phyloP scores from a whole-genome alignment of 2,888 invertebrate species.

The Acrocyrtus sp. region DNA sequence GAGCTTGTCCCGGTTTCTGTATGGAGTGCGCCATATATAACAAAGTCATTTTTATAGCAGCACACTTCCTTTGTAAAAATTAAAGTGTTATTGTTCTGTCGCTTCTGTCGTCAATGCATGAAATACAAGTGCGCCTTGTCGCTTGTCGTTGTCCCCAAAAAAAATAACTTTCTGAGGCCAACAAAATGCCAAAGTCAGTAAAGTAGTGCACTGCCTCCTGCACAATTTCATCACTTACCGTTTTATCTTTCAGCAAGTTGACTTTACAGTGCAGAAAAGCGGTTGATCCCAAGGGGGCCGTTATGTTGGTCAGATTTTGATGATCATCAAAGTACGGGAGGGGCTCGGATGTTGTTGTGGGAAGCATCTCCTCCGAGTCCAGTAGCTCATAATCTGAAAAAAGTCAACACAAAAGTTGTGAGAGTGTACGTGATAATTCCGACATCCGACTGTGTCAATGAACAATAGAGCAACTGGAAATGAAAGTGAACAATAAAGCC shows the following conservation, averaged over 20 bases:
- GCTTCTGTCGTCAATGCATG: too few species aligned
- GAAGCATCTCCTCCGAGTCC: slow-evolving; percentile 60
- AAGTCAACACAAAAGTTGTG: not conserved
- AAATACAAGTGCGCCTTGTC: not conserved
- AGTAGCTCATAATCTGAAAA: slow-evolving; percentile 60
- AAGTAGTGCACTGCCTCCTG: not conserved
- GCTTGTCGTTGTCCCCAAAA: not conserved
- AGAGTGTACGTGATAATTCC: not conserved
- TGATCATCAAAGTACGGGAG: slow-evolving; percentile 79
- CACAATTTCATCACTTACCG: slow-evolving; percentile 69
- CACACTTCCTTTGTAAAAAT: too few species aligned
- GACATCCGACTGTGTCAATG: too few species aligned
- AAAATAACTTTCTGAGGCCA: not conserved
- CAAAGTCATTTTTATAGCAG: too few species aligned
- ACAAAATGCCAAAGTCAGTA: not conserved
- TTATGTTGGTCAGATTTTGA: slow-evolving; percentile 72
- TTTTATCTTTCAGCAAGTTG: slow-evolving; percentile 77
- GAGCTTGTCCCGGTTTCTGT: too few species aligned
- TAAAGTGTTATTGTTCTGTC: too few species aligned
- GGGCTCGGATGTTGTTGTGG: slow-evolving; percentile 74
- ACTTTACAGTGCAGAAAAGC: slow-evolving; percentile 76
- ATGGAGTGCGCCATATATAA: too few species aligned
- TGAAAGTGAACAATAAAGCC: not conserved
- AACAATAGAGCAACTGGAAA: not conserved
- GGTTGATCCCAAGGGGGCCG: slow-evolving; percentile 74